Base-by-base conservation (phyloP, 2,113 vertebrate genomes). In the Sakesphorus luctuosus region DNA sequence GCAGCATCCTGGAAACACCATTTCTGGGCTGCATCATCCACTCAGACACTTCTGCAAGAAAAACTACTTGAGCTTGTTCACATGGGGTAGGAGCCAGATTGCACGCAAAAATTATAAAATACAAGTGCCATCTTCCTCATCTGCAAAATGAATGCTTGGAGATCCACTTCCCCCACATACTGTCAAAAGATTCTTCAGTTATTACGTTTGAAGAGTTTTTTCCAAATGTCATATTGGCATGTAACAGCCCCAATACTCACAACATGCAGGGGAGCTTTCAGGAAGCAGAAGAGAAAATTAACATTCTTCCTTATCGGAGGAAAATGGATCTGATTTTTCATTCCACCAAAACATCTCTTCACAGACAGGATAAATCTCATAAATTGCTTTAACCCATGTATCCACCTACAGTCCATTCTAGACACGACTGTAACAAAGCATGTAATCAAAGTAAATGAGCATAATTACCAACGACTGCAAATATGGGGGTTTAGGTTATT, bases 311-410 rank as follows among this genome's bases (percentile, higher is more conserved):
- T 86, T 63, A 90, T 38, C 43, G 66, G 56, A 59, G 55, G 49
- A 97, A 94, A 94, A 24, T 15, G 61, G 75, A 91, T 80, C 74
- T 94, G 46, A 88, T 80, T 86, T 95, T 69, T 75, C 90, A 73
- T 95, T 94, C 61, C 62, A 87, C 88, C 78, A 84, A 79, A 96
- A 91, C 63, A 56, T 50, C 65, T 93, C 80, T 79, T 90, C 46
- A 61, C 46, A 86, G 79, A 61, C 36, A 76, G 84, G 50, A 55
- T 15, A 61, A 93, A 89, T 56, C 77, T 84, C 18, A 36, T 53
- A 69, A 93, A 91, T 84, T 89, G 75, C 83, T 93, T 83, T 92
- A 95, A 89, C 74, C 59, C 33, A 11, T 11, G 38, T 31, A 50
- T 66, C 58, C 9, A 15, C 44, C 80, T 25, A 20, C 18, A 89